Conservation (phyloP, 2,888 invertebrate species). For the Nemotelus nigrinus region DNA sequence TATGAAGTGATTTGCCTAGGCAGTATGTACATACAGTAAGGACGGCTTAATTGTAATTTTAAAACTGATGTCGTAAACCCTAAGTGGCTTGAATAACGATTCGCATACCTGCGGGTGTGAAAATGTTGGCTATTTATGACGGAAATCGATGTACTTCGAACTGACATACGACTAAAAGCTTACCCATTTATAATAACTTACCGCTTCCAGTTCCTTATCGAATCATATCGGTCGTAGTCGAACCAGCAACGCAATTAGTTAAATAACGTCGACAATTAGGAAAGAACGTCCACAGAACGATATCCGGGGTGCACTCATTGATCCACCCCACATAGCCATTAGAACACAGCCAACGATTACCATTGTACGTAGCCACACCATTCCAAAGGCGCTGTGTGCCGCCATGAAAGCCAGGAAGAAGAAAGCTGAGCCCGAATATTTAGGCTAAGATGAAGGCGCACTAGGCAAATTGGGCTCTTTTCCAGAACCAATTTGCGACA, state of each 20-base stretch:
- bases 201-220: constrained; percentile 84
- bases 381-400: constrained; percentile 79
- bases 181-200: constrained; percentile 62
- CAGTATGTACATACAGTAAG: no score
- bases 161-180: no score
- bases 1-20: no score
- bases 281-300: constrained; percentile 84
- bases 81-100: no score
- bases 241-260: constrained; percentile 80
- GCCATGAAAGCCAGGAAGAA: constrained; percentile 84
- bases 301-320: constrained; percentile 82
- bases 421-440: constrained; percentile 66
- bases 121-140: no score
- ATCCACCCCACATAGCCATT: constrained; percentile 85
- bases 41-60: no score
- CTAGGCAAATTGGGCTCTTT: no score
- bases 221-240: constrained; percentile 82
- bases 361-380: constrained; percentile 80
- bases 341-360: constrained; percentile 82
- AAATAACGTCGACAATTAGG: constrained; percentile 80
- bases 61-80: no score
- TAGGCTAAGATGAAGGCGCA: no score
- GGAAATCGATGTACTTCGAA: no score
- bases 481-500: no score
- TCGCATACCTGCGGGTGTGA: no score